Base-by-base conservation (phyloP, 2,113 vertebrate species). In the Lampris megalopsis region DNA sequence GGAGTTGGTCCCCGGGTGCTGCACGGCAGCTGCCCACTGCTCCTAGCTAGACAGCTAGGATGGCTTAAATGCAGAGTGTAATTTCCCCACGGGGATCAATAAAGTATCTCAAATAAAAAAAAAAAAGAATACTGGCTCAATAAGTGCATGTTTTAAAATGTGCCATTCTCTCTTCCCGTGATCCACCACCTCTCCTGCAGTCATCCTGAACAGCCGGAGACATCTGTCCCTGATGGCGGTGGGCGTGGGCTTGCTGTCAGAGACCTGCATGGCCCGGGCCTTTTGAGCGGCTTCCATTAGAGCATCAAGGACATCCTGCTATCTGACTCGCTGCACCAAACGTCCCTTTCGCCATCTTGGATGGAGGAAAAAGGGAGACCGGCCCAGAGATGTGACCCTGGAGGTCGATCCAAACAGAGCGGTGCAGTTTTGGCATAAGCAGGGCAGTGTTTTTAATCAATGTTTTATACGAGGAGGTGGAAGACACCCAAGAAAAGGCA, bases 171-270 rank as follows among this genome's bases (percentile, higher is more conserved):
- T 1, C 13, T 24, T 4, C 36, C 9, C 62, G 52, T 71, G 7
- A 3, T 6, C 11, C 66, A 2, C 77, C 5, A 60, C 81, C 45
- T 88, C 82, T 41, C 82, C 82, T 74, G 3, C 87, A 99, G 98
- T 98, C 85, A 95, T 96, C 37, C 88, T 99, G 76, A 97, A 98
- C 84, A 91, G 95, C 90, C 96, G 89, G 52, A 92, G 96, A 10
- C 87, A 93, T 57, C 85, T 96, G 2, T 94, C 96, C 1, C 75
- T 97, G 75, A 10, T 93, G 82, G 94, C 95, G 0, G 92, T 98
- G 73, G 63, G 94, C 47, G 80, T 92, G 0, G 97, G 97, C 62
- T 91, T 97, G 53, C 82, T 97, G 76, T 79, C 94, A 6, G 97
- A 99, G 92, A 95, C 90, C 38, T 83, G 90, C 9, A 77, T 91